Evolutionary conservation across 2,797 vertebrate genomes (phyloP), one percentile per base, ranked within the genome.

Genomic region (Acipenser oxyrinchus): DNA sequence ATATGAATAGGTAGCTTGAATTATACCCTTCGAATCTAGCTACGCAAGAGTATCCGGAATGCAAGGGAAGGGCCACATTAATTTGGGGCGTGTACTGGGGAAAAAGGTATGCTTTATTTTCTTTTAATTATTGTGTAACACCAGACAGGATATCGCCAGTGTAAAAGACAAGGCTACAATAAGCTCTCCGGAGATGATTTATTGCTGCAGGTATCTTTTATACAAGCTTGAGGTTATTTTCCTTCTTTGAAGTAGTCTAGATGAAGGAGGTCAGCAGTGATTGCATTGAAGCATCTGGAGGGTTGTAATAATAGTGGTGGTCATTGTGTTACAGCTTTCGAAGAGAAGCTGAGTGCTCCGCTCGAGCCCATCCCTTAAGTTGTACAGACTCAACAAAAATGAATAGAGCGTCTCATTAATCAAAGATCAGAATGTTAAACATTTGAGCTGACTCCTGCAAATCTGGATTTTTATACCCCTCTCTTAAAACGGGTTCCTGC

Each of bases 211-310:
- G 67, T 77, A 61, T 74, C 50, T 64, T 59, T 73, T 63, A 66
- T 60, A 63, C 58, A 71, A 57, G 70, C 74, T 71, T 66, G 73
- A 71, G 81, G 78, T 74, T 67, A 65, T 51, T 65, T 57, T 68
- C 23, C 23, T 62, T 8, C 79, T 83, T 86, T 84, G 79, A 83
- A 81, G 77, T 76, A 73, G 69, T 55, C 49, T 66, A 76, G 72
- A 81, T 84, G 73, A 81, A 79, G 75, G 70, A 67, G 69, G 23
- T 37, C 23, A 37, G 60, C 65, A 62, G 69, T 61, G 69, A 23
- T 68, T 57, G 51, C 67, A 67, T 13, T 70, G 70, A 70, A 71
- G 71, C 69, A 75, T 72, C 66, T 75, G 69, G 75, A 78, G 66
- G 68, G 67, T 74, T 60, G 72, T 77, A 68, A 74, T 74, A 72